These are phyloP conservation scores for Glaucomys volans DNA, from an alignment of 2,113 vertebrate species.

Conservation along the genomic window DNA sequence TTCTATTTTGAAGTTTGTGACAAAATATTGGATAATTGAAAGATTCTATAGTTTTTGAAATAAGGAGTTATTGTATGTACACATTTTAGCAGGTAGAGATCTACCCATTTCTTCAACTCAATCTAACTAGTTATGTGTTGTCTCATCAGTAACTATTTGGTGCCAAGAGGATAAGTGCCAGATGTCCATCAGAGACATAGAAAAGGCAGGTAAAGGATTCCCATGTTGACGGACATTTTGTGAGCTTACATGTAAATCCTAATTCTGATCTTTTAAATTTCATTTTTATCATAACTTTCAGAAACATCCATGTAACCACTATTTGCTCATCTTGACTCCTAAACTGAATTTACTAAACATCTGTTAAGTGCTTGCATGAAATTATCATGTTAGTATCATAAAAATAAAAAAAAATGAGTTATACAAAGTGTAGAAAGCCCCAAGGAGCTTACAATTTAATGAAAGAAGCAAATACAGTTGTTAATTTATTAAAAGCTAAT, in stretches of 20 bases:
- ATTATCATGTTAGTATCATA: neutral
- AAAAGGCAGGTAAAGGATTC: neutral
- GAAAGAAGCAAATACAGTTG: neutral
- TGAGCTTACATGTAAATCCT: neutral
- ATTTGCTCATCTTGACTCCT: neutral
- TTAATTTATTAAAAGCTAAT: slow-evolving; percentile 9
- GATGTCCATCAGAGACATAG: neutral
- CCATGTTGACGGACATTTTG: neutral
- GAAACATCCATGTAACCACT: neutral
- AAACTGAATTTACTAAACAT: neutral
- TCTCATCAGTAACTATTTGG: neutral
- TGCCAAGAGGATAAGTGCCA: neutral
- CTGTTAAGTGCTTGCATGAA: neutral
- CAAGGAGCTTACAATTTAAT: neutral
- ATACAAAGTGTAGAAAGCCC: neutral
- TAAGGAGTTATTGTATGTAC: neutral
- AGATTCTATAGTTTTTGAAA: neutral
- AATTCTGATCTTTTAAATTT: slow-evolving; percentile 17
- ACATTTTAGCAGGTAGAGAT: neutral
- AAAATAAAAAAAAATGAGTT: neutral
- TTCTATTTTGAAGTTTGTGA: neutral
- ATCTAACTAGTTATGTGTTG: neutral
- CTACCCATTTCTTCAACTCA: neutral
- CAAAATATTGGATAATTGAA: neutral
- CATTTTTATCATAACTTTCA: neutral